phyloP scores from a whole-genome alignment of 2,888 invertebrate genomes.

The Ectemnius continuus region DNA sequence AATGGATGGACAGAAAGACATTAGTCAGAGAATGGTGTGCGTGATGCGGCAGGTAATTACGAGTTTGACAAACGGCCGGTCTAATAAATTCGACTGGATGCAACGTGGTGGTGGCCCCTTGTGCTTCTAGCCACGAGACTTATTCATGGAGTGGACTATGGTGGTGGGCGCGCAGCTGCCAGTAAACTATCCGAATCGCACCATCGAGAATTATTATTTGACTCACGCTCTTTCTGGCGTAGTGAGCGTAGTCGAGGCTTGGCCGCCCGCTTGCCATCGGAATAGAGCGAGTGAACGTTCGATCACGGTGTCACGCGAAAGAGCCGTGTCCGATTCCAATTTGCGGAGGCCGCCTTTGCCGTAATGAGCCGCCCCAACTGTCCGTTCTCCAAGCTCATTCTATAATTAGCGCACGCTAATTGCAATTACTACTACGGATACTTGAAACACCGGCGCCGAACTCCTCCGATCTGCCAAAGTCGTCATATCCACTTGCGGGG shows the following conservation, averaged over 20 bases:
- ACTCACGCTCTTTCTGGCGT: conserved; percentile 43
- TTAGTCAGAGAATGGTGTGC: conserved; percentile 5
- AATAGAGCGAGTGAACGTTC: conserved; percentile 13
- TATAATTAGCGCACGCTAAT: conserved; percentile 18
- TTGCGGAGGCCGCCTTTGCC: conserved; percentile 14
- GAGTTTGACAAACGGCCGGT: conserved; percentile 39
- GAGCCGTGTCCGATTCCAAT: conserved; percentile 26
- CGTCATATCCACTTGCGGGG: too few relatives aligned
- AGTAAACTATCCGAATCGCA: conserved; percentile 38
- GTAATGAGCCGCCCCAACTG: conserved; percentile 29
- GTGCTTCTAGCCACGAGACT: conserved; percentile 27
- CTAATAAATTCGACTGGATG: conserved; percentile 41
- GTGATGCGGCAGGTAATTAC: conserved; percentile 41
- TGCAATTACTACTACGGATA: conserved; percentile 14
- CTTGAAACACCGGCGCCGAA: too few relatives aligned
- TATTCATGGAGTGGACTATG: conserved; percentile 26
- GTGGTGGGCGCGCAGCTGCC: conserved; percentile 37
- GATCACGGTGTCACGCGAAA: conserved; percentile 44
- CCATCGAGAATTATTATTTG: conserved; percentile 54
- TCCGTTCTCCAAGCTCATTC: conserved; percentile 7
- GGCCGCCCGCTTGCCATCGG: conserved; percentile 16
- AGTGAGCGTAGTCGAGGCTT: conserved; percentile 14
- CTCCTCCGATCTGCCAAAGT: too few relatives aligned
- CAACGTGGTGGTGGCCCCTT: conserved; percentile 16
- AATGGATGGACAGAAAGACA: not conserved